These are phyloP conservation scores for Benitochromis conjunctus DNA, from an alignment of 2,113 vertebrate genomes.

Conservation along the genomic window DNA sequence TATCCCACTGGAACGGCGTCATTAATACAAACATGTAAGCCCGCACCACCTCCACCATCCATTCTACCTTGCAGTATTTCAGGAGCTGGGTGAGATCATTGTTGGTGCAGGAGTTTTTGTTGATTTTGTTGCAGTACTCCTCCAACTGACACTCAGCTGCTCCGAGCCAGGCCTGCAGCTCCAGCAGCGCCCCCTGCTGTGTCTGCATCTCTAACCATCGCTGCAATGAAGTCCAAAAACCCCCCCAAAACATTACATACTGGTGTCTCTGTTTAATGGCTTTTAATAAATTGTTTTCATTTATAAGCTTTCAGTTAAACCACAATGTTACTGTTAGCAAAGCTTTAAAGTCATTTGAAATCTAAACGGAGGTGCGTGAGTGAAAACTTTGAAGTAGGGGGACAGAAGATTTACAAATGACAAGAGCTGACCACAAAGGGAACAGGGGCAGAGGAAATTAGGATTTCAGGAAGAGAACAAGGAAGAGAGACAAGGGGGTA, in stretches of 20 bases:
- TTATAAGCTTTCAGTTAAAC: not conserved
- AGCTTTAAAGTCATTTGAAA: not conserved
- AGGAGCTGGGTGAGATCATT: constrained; percentile 69
- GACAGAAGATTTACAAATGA: not conserved
- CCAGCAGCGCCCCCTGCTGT: constrained; percentile 79
- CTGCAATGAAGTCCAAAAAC: constrained; percentile 53
- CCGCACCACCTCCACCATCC: not conserved
- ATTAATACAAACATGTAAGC: not conserved
- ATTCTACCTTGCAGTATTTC: constrained; percentile 78
- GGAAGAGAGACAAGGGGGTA: not conserved
- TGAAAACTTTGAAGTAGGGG: not conserved
- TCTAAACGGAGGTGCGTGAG: no score
- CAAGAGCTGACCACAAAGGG: not conserved
- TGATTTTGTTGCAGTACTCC: not conserved
- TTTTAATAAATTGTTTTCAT: not conserved
- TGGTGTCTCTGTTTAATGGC: not conserved
- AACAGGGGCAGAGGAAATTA: not conserved
- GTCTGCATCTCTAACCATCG: constrained; percentile 80
- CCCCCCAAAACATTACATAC: not conserved
- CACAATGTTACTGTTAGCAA: not conserved
- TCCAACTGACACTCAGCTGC: constrained; percentile 59
- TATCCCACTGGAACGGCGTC: not conserved
- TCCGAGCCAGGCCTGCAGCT: constrained; percentile 78
- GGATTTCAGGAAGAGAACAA: not conserved
- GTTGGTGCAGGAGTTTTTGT: not conserved